These are phyloP conservation scores for Paramormyrops kingsleyae DNA, from an alignment of 2,113 vertebrate genomes.

Conservation along the genomic window DNA sequence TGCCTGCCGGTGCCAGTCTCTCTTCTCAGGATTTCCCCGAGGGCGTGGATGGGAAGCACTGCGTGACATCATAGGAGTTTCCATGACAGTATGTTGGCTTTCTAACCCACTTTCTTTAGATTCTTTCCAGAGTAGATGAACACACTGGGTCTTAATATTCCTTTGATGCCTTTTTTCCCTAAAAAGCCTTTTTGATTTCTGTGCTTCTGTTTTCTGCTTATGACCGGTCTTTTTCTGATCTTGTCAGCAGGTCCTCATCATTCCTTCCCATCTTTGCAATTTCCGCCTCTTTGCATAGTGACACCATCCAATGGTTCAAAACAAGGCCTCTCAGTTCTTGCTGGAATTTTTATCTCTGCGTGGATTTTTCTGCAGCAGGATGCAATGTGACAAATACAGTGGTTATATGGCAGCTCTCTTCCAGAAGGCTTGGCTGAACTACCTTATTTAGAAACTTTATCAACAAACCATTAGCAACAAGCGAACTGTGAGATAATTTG, in stretches of 20 bases:
- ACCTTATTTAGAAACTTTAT: conserved; percentile 7
- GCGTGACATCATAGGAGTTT: background rate
- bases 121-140: background rate
- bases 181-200: background rate
- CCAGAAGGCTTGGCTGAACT: background rate
- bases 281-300: background rate
- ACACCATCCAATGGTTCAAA: background rate
- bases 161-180: background rate
- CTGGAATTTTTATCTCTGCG: background rate
- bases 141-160: background rate
- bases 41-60: background rate
- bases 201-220: background rate
- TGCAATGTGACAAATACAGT: background rate
- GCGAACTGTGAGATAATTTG: background rate
- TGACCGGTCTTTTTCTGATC: background rate
- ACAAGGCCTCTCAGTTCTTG: background rate
- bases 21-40: background rate
- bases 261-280: background rate
- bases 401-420: background rate
- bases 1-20: background rate
- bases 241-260: background rate
- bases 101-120: background rate
- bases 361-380: background rate
- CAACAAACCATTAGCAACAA: background rate
- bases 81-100: background rate